These are phyloP conservation scores for Oryzias celebensis DNA, from an alignment of 2,113 vertebrate species.

Conservation along the genomic window DNA sequence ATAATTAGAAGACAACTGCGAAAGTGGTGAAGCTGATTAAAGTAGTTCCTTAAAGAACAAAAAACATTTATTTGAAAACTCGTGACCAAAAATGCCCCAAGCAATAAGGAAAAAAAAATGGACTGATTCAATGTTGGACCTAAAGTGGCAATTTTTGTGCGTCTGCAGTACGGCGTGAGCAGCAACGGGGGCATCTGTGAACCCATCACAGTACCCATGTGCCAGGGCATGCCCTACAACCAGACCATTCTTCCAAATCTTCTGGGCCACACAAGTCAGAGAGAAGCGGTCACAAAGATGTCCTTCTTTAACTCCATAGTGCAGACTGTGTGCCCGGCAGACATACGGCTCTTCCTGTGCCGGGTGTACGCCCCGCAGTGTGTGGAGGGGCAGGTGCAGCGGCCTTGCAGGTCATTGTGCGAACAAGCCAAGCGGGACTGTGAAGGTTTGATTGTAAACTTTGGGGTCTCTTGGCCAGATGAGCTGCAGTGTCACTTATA, in stretches of 20 bases:
- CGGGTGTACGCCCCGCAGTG: constrained; percentile 64
- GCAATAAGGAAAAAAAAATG: not conserved
- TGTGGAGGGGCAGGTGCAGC: constrained; percentile 35
- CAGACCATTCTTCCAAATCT: constrained; percentile 61
- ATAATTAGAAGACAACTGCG: too few species aligned
- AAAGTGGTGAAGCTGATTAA: too few species aligned
- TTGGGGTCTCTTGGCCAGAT: constrained; percentile 56
- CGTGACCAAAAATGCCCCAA: not conserved
- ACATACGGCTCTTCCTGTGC: constrained; percentile 62
- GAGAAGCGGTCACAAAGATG: constrained; percentile 55
- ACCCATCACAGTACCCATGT: constrained; percentile 64
- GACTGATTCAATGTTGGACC: not conserved
- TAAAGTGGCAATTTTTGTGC: not conserved
- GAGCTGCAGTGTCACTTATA: constrained; percentile 57
- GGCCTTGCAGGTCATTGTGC: constrained; percentile 65
- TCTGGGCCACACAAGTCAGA: constrained; percentile 61
- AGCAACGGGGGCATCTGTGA: constrained; percentile 53
- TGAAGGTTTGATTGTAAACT: constrained; percentile 35
- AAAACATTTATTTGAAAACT: too few species aligned
- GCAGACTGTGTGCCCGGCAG: constrained; percentile 30
- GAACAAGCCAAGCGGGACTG: constrained; percentile 49
- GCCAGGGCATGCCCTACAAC: constrained; percentile 62
- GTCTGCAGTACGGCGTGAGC: constrained; percentile 51
- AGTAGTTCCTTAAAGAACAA: too few species aligned
- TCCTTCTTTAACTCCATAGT: constrained; percentile 61